A percentile compares a stretch with the other conserved stretches of the same genome.
phyloP scores from a whole-genome alignment of 2,113 vertebrate genomes.

The Odontophorus gujanensis region DNA sequence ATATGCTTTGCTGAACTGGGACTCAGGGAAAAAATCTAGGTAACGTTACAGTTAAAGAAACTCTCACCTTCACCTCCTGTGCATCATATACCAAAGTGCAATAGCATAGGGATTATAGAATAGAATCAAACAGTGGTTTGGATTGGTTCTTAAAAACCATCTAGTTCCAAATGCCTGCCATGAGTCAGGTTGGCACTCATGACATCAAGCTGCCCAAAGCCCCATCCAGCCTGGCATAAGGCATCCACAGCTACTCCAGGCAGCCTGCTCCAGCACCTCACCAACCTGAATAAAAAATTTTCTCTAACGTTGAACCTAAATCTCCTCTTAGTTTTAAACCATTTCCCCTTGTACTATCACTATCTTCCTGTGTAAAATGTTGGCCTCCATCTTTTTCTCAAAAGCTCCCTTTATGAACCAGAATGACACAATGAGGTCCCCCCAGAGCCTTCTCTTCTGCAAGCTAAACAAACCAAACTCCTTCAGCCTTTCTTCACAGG shows the following conservation, averaged over 20 bases:
- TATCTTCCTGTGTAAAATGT: not conserved
- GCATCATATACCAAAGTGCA: not conserved
- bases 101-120: not conserved
- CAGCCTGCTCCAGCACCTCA: not conserved
- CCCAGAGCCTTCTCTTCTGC: not conserved
- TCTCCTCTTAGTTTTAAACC: no score
- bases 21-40: not conserved
- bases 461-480: not conserved
- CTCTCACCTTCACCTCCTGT: not conserved
- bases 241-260: not conserved
- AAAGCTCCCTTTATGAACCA: not conserved
- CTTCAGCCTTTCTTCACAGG: not conserved
- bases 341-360: not conserved
- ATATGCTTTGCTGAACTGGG: not conserved
- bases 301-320: not conserved
- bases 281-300: not conserved
- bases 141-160: not conserved
- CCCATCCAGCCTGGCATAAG: not conserved
- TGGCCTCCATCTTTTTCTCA: not conserved
- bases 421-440: not conserved
- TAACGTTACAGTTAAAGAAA: not conserved
- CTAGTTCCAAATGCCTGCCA: not conserved
- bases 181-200: not conserved
- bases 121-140: not conserved
- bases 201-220: not conserved